Base-by-base conservation (phyloP, 1,140 invertebrate genomes). In the Drosophila dunni region DNA sequence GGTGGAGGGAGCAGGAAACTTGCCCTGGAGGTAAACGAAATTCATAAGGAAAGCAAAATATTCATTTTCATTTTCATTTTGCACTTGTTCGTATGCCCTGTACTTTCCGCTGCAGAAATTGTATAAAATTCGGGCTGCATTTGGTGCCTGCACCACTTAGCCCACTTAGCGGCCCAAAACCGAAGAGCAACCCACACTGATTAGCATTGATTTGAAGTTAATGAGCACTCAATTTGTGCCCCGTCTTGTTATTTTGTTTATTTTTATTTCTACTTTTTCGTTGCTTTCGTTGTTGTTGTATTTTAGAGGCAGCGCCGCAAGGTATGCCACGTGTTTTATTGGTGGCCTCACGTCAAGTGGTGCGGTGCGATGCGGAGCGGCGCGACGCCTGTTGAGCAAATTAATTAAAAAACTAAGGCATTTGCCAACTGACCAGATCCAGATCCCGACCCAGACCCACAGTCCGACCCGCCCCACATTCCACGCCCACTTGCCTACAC, bases 381-480 rank as follows among this genome's bases (percentile, higher is more conserved):
- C 36, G 46, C 46, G 53, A 58, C 45, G 68, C 66, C 78, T 72
- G 83, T 78, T 81, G 58, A 85, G 83, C 79, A 86, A 88, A 88
- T 88, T 86, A 86, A 86, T 86, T 86, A 83, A 86, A 86, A 88
- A 82, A 82, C 83, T 88, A 74, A 79, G 79, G 82, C 83, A 72
- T 70, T 78, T 48, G 73, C 66, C 70, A 75, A 69, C 83, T 79
- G 58, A 68, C 65, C 72, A 75, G 40, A 48, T 10, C 13, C 15
- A 34, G 17, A 36, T 17, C 46, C 34, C 5, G 29, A 29, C 10
- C 10, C 24, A 34, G 1, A 0, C 48, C 9, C 50, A 36, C 1
- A 24, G 24, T 3, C 24, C 1, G 24, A 24, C 1, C 24, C 20
- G 13, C 60, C 34, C 17, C 1, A 53, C 33, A 15, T 9, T 17